Base-by-base conservation (phyloP, 2,888 invertebrate species). In the Eudasyphora cyanicolor region DNA sequence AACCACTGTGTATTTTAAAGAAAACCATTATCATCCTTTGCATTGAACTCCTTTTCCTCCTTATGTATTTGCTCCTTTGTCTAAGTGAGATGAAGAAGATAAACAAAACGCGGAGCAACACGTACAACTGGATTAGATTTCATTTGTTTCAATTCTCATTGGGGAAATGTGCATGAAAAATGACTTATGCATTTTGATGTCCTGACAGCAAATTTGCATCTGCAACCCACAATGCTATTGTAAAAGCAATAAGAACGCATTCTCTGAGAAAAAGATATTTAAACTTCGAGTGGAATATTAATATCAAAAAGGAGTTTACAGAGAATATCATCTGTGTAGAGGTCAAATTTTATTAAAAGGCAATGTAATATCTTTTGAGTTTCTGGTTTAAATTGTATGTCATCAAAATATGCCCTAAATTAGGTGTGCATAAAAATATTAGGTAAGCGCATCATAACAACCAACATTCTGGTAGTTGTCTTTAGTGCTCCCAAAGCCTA, bases 71-170 rank as follows among this genome's bases (percentile, higher is more conserved):
- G 24, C 62, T 74, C 77, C 77, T 49, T 74, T 77, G 60, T 73
- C 67, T 42, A 24, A 51, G 24, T 24, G 24, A 24, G 24, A 51
- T 21, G 27, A 38, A 38, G 38, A 21, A 24, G 27, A 27, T 2
- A 10, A 29, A 51, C 60, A 17, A 75, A 80, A 69, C 51, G n/a
- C n/a, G n/a, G 0, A 67, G 76, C 21, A 35, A 73, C 84, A 79
- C 84, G 81, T 84, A 70, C 67, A 76, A 79, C 67, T 67, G n/a
- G n/a, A n/a, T n/a, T 24, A 4, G 10, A 51, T 69, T 84, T 76
- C 76, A 81, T 79, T 81, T 84, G n/a, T 81, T 76, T 71, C 19
- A 70, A 81, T 73, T 81, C 78, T 76, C 84, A 57, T 10, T 24
- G 42, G 81, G 38, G 42, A 76, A 7, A 17, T 7, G 64, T 75